Evolutionary conservation across 1,140 invertebrate species (phyloP), one percentile per base, ranked within the genome.

Genomic region (Aphidius gifuensis): DNA sequence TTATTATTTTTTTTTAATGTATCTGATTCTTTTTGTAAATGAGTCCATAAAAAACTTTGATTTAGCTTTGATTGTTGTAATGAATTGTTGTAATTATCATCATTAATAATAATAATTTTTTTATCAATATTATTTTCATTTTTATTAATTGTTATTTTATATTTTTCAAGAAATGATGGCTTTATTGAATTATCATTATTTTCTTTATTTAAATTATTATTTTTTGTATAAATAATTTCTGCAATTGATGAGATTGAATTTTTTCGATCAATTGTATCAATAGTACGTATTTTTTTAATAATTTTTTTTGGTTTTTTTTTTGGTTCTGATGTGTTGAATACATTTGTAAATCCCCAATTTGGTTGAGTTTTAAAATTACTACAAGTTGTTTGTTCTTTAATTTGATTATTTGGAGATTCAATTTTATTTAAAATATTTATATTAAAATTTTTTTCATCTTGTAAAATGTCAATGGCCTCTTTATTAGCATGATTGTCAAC

Each of bases 11-110:
- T 65, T 38, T 57, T 40, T 39, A 49, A 43, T 9, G 61, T 16
- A 39, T 4, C 2, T 7, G 49, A 32, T 11, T 42, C 21, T 47
- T 66, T 61, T 32, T 44, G 23, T 40, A 60, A 60, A 47, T 51
- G 60, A 49, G 68, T 72, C 78, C 77, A 80, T 16, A 78, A 68
- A 64, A 79, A 77, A 67, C 76, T 78, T 32, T 58, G 62, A 55
- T 79, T 79, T 3, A 55, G 11, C n/a, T 43, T 55, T 55, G 53
- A 42, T 42, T n/a, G 43, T n/a, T 9, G 32, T 39, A 55, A 55
- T 55, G n/a, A 21, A 3, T 57, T 45, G 40, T 51, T 56, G 38
- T 40, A 55, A 40, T 23, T 39, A 16, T n/a, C 53, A 42, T n/a
- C 5, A 40, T 5, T 16, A 47, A 54, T 55, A 54, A 11, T 42